Evolutionary conservation across 2,888 invertebrate genomes (phyloP), one percentile per base, ranked within the genome.

Genomic region (Apodemia mormo): DNA sequence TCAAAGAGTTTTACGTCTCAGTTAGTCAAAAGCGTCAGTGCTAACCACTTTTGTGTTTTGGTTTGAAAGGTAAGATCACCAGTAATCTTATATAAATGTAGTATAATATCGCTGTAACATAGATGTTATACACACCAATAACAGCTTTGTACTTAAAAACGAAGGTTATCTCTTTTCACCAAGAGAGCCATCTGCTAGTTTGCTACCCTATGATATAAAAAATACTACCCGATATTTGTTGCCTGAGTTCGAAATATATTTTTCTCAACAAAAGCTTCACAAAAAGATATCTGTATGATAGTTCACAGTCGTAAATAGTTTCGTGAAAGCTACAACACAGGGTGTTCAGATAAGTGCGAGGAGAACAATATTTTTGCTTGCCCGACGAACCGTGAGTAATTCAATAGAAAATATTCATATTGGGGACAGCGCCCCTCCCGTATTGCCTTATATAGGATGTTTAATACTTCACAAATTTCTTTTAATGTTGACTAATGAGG

Each of bases 331-430:
- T 67, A 70, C 52, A 67, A 67, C 69, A 71, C 74, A 74, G 84
- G 83, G 78, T 85, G 86, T 84, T 76, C 80, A 76, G 79, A 81
- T 83, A 85, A 89, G 88, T 86, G 85, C 83, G 86, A 87, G 85
- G 76, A 87, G 86, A 87, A 91, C 92, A 93, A 92, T 93, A 93
- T 92, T 93, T 92, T 90, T 89, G 87, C 85, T 82, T 78, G 88
- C 81, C 82, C 92, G 84, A 82, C 90, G 91, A 91, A 88, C 87
- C 87, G 90, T 85, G 85, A 89, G 84, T 93, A 93, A 93, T 93
- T 89, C 88, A 90, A 92, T 93, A 91, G 90, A 92, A 91, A 91
- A 92, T 91, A 92, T 92, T 92, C 92, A 90, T 88, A 88, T 87
- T 87, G 87, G 89, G 89, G 90, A 88, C 87, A 81, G 81, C 78